These are phyloP conservation scores for Champsocephalus esox DNA, from an alignment of 2,797 vertebrate genomes.

Conservation along the genomic window DNA sequence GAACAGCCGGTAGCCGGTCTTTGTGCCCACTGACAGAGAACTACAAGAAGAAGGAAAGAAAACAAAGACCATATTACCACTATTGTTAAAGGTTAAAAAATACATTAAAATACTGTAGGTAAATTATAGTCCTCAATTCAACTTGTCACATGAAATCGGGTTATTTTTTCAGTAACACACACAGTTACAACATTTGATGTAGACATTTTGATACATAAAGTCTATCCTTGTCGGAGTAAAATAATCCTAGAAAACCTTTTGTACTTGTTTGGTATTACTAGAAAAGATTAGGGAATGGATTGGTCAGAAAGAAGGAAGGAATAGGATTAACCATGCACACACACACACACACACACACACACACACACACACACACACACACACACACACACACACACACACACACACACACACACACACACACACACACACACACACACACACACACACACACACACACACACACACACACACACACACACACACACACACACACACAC, in stretches of 20 bases:
- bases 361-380: background rate
- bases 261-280: background rate
- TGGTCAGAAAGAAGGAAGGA: constrained; percentile 1
- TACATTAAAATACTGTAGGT: background rate
- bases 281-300: constrained; percentile 13
- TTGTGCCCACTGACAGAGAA: constrained; percentile 93
- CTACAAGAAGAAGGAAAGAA: constrained; percentile 71
- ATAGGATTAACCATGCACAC: background rate
- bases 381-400: background rate
- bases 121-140: too few relatives aligned
- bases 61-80: background rate
- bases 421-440: background rate
- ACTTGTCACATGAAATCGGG: background rate
- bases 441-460: background rate
- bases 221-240: background rate
- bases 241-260: background rate
- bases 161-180: too few relatives aligned
- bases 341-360: background rate
- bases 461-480: background rate
- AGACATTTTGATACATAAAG: background rate
- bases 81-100: background rate
- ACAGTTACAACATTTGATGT: background rate
- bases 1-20: constrained; percentile 92
- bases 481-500: too few relatives aligned
- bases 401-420: background rate